Base-by-base conservation (phyloP, 2,113 vertebrate genomes). In the Vidua macroura region DNA sequence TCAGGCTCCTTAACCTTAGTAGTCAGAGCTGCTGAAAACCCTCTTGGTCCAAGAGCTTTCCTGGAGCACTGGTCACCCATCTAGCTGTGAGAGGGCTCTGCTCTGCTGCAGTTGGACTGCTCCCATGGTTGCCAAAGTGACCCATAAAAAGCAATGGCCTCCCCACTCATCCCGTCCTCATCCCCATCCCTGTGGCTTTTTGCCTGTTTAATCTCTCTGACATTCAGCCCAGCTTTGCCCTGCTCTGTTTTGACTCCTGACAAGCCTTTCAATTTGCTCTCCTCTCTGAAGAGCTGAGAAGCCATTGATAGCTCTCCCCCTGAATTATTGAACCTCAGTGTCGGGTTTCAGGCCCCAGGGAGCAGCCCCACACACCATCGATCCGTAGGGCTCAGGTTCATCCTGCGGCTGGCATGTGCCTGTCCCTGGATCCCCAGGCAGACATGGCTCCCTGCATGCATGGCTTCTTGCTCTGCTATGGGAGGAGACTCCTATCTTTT, bases 221-320 rank as follows among this genome's bases (percentile, higher is more conserved):
- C 96, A 94, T 91, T 96, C 96, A 95, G 86, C 83, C 78, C 83
- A 96, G 98, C 95, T 96, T 95, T 97, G 97, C 93, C 96, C 95
- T 94, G 93, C 91, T 92, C 84, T 98, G 98, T 98, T 99, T 98
- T 98, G 98, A 98, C 98, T 98, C 97, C 97, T 98, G 98, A 98
- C 98, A 99, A 98, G 98, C 98, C 97, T 98, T 99, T 98, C 98
- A 99, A 99, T 99, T 99, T 99, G 98, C 98, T 98, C 96, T 97
- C 96, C 98, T 97, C 98, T 97, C 98, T 98, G 97, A 98, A 98
- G 98, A 98, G 97, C 98, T 96, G 97, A 98, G 98, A 98, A 98
- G 97, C 96, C 98, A 98, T 98, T 98, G 98, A 98, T 98, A 98
- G 98, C 97, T 97, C 97, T 97, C 97, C 92, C 97, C 97, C 97